Conservation (phyloP, 2,888 invertebrate species). For the Stenotaenia linearis region DNA sequence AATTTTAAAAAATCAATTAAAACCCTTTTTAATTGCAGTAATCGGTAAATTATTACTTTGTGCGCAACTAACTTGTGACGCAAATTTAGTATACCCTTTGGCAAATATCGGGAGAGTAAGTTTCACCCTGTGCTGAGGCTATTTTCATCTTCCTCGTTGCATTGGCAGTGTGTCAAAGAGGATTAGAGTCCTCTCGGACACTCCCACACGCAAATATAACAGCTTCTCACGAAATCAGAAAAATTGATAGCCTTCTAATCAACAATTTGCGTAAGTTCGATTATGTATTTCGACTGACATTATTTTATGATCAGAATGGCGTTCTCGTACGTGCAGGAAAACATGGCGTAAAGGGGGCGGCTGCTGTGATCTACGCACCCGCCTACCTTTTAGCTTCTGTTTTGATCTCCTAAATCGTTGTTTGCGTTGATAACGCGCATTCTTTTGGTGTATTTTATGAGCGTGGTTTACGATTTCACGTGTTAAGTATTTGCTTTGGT, state of each 20-base stretch:
- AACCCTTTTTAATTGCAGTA: too few relatives aligned
- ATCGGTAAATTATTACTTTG: not conserved
- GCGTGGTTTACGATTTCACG: not conserved
- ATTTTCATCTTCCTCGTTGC: not conserved
- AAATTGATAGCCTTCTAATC: not conserved
- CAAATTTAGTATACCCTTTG: not conserved
- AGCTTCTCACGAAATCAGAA: not conserved
- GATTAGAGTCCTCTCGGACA: not conserved
- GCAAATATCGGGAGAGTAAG: too few relatives aligned
- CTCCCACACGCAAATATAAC: not conserved
- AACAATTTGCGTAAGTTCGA: not conserved
- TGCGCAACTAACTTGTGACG: not conserved
- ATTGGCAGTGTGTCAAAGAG: not conserved
- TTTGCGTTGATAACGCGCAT: not conserved
- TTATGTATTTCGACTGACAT: not conserved
- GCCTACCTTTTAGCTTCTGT: not conserved
- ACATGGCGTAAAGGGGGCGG: constrained; percentile 19
- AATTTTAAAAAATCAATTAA: not conserved
- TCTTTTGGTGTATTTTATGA: not conserved
- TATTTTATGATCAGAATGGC: not conserved
- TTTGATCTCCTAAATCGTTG: not conserved
- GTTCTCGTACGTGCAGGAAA: not conserved
- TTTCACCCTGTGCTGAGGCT: not conserved
- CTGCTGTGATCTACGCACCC: constrained; percentile 6
- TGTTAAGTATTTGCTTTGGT: not conserved